phyloP scores from a whole-genome alignment of 2,113 vertebrate genomes.

The Bucco capensis region DNA sequence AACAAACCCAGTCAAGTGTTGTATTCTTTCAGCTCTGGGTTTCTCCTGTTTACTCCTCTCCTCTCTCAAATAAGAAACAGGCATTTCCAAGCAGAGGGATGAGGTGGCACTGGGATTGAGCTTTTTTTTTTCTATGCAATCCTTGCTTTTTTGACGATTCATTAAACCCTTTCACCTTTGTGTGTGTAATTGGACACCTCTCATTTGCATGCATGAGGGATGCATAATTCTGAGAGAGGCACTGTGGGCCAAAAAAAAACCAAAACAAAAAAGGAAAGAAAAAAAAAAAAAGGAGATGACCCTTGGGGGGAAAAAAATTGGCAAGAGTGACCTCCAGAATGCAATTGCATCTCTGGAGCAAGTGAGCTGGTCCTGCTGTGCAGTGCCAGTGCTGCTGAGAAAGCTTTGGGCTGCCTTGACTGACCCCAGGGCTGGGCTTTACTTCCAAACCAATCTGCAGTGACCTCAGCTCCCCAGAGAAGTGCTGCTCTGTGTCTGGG shows the following conservation, averaged over 20 bases:
- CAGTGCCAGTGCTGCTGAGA: neutral
- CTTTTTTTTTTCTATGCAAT: constrained; percentile 69
- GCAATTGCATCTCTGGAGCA: neutral
- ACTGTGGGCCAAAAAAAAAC: neutral
- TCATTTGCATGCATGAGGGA: constrained; percentile 79
- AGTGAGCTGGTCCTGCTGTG: fast-evolving
- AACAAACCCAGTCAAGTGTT: neutral
- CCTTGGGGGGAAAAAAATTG: neutral
- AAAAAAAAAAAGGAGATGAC: neutral
- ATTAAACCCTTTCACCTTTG: constrained; percentile 75
- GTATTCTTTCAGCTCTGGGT: neutral
- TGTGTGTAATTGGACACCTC: constrained; percentile 74
- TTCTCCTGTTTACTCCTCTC: neutral
- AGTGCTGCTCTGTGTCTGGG: constrained; percentile 31
- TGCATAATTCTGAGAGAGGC: constrained; percentile 41
- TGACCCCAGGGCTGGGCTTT: neutral
- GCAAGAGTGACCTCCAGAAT: fast-evolving
- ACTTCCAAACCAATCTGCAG: neutral
- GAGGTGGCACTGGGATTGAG: constrained; percentile 30
- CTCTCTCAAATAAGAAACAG: constrained; percentile 33
- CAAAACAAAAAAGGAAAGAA: neutral
- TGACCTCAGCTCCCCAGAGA: constrained; percentile 40
- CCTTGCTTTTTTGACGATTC: constrained; percentile 79
- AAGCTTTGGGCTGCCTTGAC: neutral
- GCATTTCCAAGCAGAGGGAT: constrained; percentile 47